Evolutionary conservation across 1,140 invertebrate genomes (phyloP), one percentile per base, ranked within the genome.

Genomic region (Scaptomyza graminum): DNA sequence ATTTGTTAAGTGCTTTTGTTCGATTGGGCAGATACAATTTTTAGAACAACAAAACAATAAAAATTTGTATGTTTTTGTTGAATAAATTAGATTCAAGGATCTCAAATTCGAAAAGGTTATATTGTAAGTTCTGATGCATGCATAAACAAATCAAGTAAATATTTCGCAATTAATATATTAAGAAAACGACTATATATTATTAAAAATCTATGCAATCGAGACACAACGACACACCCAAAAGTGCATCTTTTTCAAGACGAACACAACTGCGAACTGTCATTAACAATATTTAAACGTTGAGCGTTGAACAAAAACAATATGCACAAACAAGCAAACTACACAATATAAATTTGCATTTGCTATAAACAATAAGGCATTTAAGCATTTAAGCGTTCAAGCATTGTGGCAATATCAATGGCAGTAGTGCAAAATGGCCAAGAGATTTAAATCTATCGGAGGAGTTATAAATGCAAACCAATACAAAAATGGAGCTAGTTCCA

Each of bases 401-500:
- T 55, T 55, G 34, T 61, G 28, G 49, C 60, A 43, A 44, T 55
- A 63, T 63, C 57, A 61, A 61, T 59, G 39, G 28, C 41, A 56
- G 54, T 56, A 39, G 44, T 39, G 13, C 59, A 50, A 43, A 22
- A 31, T 56, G 31, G 41, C 52, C 39, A n/a, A 46, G 28, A 50
- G 69, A 62, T 73, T 1, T 34, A 57, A 43, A 72, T 63, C 56
- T 41, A 55, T 63, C 34, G 55, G 70, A 62, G 70, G 66, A 79
- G 77, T 66, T 75, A 54, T 51, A 43, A 71, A 54, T 62, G 47
- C 68, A 28, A 60, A 50, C 69, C 71, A 62, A 62, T 81, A 87
- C 82, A 82, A 87, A 87, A 88, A 87, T 87, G 82, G 82, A 87
- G 82, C 82, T 87, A 64, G 71, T 50, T 56, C 50, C 54, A 63